phyloP scores from a whole-genome alignment of 2,888 invertebrate genomes.

The Drosophila anomelani region DNA sequence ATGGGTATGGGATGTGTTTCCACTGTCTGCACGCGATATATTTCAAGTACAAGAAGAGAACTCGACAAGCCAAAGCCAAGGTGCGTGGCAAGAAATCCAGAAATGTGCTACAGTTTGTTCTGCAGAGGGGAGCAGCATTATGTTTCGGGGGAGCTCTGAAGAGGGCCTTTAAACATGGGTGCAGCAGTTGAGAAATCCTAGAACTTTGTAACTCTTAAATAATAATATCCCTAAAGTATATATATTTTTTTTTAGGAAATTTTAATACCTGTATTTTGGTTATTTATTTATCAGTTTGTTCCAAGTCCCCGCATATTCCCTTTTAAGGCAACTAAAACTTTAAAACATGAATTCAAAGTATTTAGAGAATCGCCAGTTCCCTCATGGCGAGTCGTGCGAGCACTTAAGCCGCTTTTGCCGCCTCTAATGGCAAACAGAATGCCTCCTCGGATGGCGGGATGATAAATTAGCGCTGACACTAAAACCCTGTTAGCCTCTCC shows the following conservation, averaged over 20 bases:
- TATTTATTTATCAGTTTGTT: background rate
- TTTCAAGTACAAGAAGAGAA: conserved; percentile 65
- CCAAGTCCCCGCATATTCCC: background rate
- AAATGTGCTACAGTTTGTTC: conserved; percentile 35
- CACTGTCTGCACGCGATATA: conserved; percentile 77
- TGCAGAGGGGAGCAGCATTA: background rate
- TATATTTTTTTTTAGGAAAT: background rate
- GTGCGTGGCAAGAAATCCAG: conserved; percentile 33
- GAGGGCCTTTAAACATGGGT: conserved; percentile 49
- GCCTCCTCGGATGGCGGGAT: conserved; percentile 32
- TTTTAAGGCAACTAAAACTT: background rate
- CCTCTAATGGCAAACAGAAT: conserved; percentile 18
- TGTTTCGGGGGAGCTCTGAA: conserved; percentile 10
- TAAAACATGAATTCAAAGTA: background rate
- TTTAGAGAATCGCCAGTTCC: conserved; percentile 17
- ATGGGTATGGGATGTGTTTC: conserved; percentile 45
- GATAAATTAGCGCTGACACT: conserved; percentile 81
- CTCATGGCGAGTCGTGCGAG: conserved; percentile 12
- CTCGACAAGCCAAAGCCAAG: conserved; percentile 28
- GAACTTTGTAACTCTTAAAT: too few species aligned
- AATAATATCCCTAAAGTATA: too few species aligned
- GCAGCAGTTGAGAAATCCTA: conserved; percentile 39
- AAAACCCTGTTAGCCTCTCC: conserved; percentile 77
- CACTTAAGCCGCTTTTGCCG: conserved; percentile 48
- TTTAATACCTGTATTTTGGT: background rate